phyloP scores from a whole-genome alignment of 2,113 vertebrate genomes.

The Bufo bufo region DNA sequence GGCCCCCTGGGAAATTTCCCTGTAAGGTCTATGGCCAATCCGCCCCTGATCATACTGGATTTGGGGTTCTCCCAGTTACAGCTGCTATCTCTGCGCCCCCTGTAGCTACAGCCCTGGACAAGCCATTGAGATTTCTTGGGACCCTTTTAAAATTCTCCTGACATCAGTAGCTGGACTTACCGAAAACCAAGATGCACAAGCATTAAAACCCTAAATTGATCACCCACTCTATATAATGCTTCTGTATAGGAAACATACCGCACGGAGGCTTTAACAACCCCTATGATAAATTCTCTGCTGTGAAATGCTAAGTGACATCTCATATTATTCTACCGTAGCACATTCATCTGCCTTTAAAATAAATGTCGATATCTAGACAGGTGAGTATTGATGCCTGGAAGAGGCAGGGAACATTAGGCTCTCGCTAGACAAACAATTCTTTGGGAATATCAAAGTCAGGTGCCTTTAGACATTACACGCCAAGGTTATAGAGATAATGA shows the following conservation, averaged over 20 bases:
- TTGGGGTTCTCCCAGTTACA: neutral
- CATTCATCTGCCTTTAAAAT: conserved; percentile 35
- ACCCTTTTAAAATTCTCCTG: neutral
- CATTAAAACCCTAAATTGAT: neutral
- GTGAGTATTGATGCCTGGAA: conserved; percentile 15
- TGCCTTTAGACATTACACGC: conserved; percentile 46
- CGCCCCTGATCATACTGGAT: neutral
- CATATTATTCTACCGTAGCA: conserved; percentile 8
- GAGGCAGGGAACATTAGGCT: conserved; percentile 26
- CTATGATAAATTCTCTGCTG: conserved; percentile 2
- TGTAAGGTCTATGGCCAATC: too few relatives aligned
- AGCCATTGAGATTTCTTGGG: neutral
- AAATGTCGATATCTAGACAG: conserved; percentile 8
- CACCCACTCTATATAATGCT: neutral
- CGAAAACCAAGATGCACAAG: neutral
- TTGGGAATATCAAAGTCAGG: conserved; percentile 51
- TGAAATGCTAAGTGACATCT: conserved; percentile 6
- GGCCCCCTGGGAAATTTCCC: too few relatives aligned
- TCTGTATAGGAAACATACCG: neutral
- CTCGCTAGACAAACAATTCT: conserved; percentile 46
- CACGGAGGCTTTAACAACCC: neutral
- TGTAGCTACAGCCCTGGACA: neutral
- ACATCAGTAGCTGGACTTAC: neutral
- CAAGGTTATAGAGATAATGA: conserved; percentile 59
- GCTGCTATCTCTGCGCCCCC: neutral